Conservation (phyloP, 2,888 invertebrate species). For the Ernsta delagoae region DNA sequence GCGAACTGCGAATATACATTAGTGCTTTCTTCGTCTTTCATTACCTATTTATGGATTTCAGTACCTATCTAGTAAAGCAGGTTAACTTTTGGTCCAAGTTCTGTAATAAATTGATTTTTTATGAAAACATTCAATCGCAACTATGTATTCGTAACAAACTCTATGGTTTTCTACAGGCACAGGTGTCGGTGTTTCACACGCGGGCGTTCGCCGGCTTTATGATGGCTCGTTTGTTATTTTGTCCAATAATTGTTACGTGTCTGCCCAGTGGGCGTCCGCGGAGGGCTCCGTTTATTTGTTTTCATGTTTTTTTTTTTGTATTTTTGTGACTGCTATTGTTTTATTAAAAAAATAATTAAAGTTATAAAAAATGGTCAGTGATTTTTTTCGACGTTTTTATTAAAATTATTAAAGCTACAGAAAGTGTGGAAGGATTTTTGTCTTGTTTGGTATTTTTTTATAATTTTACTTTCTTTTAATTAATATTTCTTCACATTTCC, state of each 20-base stretch:
- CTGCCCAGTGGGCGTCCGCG: constrained; percentile 54
- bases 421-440: background rate
- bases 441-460: background rate
- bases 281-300: constrained; percentile 28
- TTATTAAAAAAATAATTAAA: constrained; percentile 20
- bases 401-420: too few relatives aligned
- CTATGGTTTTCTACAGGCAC: constrained; percentile 54
- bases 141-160: constrained; percentile 35
- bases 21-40: too few relatives aligned
- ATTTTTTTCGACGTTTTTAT: background rate
- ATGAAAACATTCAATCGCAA: too few relatives aligned
- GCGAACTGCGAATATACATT: too few relatives aligned
- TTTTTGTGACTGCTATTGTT: constrained; percentile 18
- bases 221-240: constrained; percentile 76
- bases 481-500: background rate
- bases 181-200: constrained; percentile 82
- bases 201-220: constrained; percentile 62
- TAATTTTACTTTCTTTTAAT: too few relatives aligned
- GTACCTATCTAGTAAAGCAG: too few relatives aligned
- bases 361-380: background rate
- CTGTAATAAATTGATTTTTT: too few relatives aligned
- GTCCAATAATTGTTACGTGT: constrained; percentile 67
- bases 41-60: too few relatives aligned
- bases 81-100: too few relatives aligned
- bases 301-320: background rate